Evolutionary conservation across 2,113 vertebrate species (phyloP), one percentile per base, ranked within the genome.

Genomic region (Chionomys nivalis): DNA sequence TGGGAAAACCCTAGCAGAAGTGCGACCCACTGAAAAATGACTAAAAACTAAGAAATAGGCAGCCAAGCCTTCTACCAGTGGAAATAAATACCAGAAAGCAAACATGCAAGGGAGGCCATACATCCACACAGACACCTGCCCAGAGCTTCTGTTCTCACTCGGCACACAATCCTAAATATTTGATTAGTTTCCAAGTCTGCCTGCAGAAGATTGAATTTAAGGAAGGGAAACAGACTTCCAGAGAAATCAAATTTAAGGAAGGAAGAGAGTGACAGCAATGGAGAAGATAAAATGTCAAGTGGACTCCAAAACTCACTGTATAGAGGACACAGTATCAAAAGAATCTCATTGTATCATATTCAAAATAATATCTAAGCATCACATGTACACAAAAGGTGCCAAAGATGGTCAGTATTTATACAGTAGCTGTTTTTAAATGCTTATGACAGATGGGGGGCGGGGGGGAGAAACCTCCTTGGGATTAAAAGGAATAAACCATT

Each of bases 401-500:
- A 72, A 94, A 86, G 17, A 36, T 31, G 17, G 42, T 31, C 66
- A 61, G 26, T 66, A 85, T 83, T 73, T 90, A 2, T 72, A 44
- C 24, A 42, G 31, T 49, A 85, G 85, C 33, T 26, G 47, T 76
- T 94, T 90, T 76, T 79, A 39, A 89, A 82, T 72, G 39, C 31
- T 78, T 90, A 16, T 61, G 55, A 75, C 63, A 75, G 93, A 58
- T 13, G 70, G 24, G n/a, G 65, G 47, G 47, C 47, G 47, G 44
- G 73, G 61, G 63, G 89, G 11, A 75, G 65, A 88, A 55, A 85
- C 36, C 10, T 36, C 24, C 47, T 78, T 77, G 39, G 44, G 28
- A 33, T 78, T 92, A 90, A 87, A 94, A 93, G n/a, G 44, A 89
- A 92, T 89, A 89, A 83, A 87, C 42, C 28, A 77, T 81, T 70